These are phyloP conservation scores for Eospalax fontanierii DNA, from an alignment of 2,797 vertebrate species.

Conservation along the genomic window DNA sequence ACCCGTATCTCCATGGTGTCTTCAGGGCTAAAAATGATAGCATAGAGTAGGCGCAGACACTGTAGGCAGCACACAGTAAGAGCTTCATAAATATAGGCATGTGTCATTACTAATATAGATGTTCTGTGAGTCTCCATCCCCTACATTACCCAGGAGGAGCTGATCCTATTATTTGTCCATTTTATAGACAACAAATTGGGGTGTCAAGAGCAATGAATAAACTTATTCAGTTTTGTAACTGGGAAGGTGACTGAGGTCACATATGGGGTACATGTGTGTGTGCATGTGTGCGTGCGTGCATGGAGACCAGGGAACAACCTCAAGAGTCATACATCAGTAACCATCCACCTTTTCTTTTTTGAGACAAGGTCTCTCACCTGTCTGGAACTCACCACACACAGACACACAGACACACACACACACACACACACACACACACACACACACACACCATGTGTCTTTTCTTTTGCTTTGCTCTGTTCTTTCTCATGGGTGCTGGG, in stretches of 20 bases:
- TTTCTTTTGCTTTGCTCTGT: neutral
- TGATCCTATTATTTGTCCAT: rapidly evolving
- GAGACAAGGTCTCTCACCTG: neutral
- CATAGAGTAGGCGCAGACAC: rapidly evolving
- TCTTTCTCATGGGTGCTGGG: neutral
- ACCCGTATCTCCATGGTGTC: neutral
- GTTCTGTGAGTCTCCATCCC: neutral
- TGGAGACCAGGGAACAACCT: too few relatives aligned
- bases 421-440: too few relatives aligned
- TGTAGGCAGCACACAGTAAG: too few relatives aligned
- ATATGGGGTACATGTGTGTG: too few relatives aligned
- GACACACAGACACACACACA: too few relatives aligned
- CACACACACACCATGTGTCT: neutral
- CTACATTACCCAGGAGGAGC: too few relatives aligned
- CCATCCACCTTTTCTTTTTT: too few relatives aligned
- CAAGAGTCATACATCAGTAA: too few relatives aligned
- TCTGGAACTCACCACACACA: neutral
- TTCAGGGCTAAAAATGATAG: neutral
- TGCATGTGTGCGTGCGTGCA: too few relatives aligned
- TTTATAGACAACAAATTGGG: neutral
- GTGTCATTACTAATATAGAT: neutral
- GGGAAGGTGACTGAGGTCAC: too few relatives aligned
- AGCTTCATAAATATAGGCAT: too few relatives aligned
- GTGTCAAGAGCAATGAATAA: too few relatives aligned
- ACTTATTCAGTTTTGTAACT: rapidly evolving